phyloP scores from a whole-genome alignment of 2,888 invertebrate genomes.

The Lepidonotus clava region DNA sequence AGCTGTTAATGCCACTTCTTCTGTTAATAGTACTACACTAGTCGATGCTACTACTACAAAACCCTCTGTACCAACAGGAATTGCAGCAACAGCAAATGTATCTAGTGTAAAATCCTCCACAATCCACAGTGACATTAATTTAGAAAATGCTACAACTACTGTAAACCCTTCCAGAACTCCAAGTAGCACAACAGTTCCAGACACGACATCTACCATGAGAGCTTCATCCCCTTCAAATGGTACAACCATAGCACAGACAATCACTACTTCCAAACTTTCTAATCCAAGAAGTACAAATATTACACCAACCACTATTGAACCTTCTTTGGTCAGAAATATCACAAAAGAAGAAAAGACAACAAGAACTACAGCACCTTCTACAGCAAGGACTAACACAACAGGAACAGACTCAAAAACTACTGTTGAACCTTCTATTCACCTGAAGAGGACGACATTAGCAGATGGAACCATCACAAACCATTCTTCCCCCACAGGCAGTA shows the following conservation, averaged over 20 bases:
- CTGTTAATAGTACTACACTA: background rate
- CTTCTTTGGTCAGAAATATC: background rate
- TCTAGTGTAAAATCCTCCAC: no score
- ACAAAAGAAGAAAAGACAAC: background rate
- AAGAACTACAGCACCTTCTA: background rate
- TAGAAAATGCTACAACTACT: no score
- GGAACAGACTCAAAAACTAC: background rate
- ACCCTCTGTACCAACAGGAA: no score
- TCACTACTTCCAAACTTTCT: background rate
- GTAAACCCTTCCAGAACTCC: no score
- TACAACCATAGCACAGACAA: no score
- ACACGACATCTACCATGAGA: no score
- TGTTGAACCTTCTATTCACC: background rate
- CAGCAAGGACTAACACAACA: background rate
- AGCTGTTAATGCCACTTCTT: background rate
- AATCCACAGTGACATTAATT: no score
- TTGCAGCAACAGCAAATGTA: no score
- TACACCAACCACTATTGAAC: background rate
- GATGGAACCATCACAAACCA: background rate
- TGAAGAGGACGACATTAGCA: background rate
- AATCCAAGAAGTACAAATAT: background rate
- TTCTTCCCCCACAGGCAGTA: no score
- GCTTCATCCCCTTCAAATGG: no score
- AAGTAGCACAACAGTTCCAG: no score
- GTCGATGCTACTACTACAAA: no score